Base-by-base conservation (phyloP, 2,888 invertebrate species). In the Drosophila lutescens region DNA sequence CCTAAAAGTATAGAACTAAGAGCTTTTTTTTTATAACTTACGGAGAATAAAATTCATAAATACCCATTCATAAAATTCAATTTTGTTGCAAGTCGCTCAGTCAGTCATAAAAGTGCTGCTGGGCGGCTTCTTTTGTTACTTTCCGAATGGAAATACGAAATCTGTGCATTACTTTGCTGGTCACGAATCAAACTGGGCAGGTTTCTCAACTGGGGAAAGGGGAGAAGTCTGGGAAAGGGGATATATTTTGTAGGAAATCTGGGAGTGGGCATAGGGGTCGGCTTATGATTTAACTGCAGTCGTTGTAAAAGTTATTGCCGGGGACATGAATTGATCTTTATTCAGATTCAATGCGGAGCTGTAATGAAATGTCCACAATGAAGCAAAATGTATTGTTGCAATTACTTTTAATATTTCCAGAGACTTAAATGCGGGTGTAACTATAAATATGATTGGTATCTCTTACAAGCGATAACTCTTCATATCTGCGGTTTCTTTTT, bases 31-130 rank as follows among this genome's bases (percentile, higher is more conserved):
- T 59, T 76, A 65, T 67, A 78, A 78, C 61, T 80, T 53, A 36
- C 60, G 62, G 50, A 55, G 74, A 83, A 78, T 76, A 84, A 78
- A 84, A 83, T 83, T 88, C 83, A 83, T 88, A 88, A 83, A 88
- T 88, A 83, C 72, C 67, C 76, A 81, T 81, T 87, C 81, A 87
- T 81, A 88, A 89, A 86, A 89, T 86, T 83, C 83, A 86, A 89
- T 86, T 89, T 86, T 86, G 88, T 86, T 87, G 86, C 88, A 86
- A 86, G 86, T 73, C 68, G 81, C 81, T 70, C 65, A 66, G 65
- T 40, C 65, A 54, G 80, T 83, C 90, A 78, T 89, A 90, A 89
- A 89, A 88, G 74, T 77, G 57, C 86, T 62, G 63, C 62, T 49
- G 62, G 79, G 67, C 75, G 86, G 79, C 79, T 86, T 69, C 85